Evolutionary conservation across 2,888 invertebrate species (phyloP).

Genomic region (Charanyca ferruginea): DNA sequence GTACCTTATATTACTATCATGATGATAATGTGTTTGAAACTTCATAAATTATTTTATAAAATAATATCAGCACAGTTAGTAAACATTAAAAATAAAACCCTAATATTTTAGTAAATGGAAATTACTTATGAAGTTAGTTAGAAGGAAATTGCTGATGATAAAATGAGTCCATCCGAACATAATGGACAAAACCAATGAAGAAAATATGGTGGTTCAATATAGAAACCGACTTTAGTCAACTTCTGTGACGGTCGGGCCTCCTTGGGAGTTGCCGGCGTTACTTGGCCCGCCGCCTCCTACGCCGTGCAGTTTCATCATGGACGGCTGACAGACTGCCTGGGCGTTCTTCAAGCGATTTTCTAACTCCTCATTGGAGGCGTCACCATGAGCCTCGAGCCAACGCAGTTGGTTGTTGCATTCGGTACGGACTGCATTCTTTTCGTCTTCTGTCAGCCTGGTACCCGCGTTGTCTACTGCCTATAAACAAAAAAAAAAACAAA

Average conservation of each 20-base stretch:
- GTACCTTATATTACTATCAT: slow-evolving; percentile 21
- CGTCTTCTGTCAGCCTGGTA: slow-evolving; percentile 93
- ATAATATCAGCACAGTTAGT: neutral
- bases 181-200: neutral
- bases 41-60: neutral
- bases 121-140: neutral
- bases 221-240: slow-evolving; percentile 86
- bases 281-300: slow-evolving; percentile 74
- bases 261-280: slow-evolving; percentile 73
- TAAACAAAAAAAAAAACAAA: slow-evolving; percentile 10
- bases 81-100: neutral
- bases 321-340: slow-evolving; percentile 94
- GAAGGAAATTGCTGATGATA: no score
- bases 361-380: slow-evolving; percentile 95
- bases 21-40: slow-evolving; percentile 7
- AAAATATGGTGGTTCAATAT: neutral
- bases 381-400: slow-evolving; percentile 95
- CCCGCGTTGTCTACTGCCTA: slow-evolving; percentile 93
- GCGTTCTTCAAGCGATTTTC: slow-evolving; percentile 95
- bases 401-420: slow-evolving; percentile 93
- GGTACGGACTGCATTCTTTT: slow-evolving; percentile 93
- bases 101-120: slow-evolving; percentile 31
- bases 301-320: slow-evolving; percentile 96
- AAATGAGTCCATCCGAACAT: no score
- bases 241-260: slow-evolving; percentile 93